Conservation (phyloP, 2,888 invertebrate genomes). For the Spodoptera exigua region DNA sequence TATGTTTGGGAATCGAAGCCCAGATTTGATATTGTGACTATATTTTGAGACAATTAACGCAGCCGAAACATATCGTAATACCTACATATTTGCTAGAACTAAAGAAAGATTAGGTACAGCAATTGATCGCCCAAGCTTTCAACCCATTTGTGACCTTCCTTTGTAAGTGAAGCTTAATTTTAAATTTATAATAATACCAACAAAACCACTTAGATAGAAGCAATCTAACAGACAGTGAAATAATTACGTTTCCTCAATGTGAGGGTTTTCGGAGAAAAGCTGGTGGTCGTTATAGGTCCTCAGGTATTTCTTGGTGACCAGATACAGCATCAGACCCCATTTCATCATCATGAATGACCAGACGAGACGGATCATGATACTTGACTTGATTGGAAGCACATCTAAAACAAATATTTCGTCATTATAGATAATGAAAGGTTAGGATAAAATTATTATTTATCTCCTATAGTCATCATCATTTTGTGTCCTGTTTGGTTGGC, state of each 20-base stretch:
- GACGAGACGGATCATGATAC: slow-evolving; percentile 83
- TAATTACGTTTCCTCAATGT: slow-evolving; percentile 82
- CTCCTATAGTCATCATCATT: too few relatives aligned
- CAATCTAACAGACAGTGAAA: slow-evolving; percentile 45
- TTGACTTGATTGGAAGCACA: slow-evolving; percentile 81
- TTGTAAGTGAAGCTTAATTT: slow-evolving; percentile 24
- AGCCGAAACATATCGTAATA: too few relatives aligned
- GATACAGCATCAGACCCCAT: slow-evolving; percentile 85
- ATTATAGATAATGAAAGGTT: neutral
- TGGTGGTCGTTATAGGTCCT: slow-evolving; percentile 83
- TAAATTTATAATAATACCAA: slow-evolving; percentile 28
- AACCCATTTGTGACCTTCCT: slow-evolving; percentile 9
- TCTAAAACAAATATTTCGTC: slow-evolving; percentile 70
- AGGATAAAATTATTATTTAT: too few relatives aligned
- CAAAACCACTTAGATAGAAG: slow-evolving; percentile 53
- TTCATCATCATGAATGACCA: slow-evolving; percentile 89
- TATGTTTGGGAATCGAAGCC: too few relatives aligned
- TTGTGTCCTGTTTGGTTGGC: too few relatives aligned
- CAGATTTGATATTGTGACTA: too few relatives aligned
- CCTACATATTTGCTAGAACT: too few relatives aligned
- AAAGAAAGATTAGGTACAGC: slow-evolving; percentile 14
- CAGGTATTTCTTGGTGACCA: slow-evolving; percentile 80
- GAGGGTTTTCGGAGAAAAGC: slow-evolving; percentile 83
- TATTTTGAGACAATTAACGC: too few relatives aligned
- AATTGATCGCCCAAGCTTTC: slow-evolving; percentile 37